Conservation (phyloP, 2,113 vertebrate genomes). For the Platichthys stellatus region DNA sequence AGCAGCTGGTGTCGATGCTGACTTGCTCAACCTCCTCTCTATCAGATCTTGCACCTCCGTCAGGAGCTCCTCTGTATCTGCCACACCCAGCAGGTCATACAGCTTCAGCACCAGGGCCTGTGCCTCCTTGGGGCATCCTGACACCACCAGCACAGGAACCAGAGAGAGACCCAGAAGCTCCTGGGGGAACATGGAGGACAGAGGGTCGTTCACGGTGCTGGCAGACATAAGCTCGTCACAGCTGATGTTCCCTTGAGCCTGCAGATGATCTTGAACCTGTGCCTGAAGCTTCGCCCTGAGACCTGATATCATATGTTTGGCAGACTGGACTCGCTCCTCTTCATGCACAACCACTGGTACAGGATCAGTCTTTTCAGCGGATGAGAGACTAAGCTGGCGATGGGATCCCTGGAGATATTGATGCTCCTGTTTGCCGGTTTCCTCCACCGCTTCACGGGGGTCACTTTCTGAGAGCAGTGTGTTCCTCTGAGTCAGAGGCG, state of each 20-base stretch:
- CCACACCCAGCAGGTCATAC: conserved; percentile 71
- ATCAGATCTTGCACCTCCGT: conserved; percentile 73
- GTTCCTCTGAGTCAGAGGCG: conserved; percentile 25
- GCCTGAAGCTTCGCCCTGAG: conserved; percentile 61
- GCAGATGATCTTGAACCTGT: conserved; percentile 50
- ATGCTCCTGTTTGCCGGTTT: conserved; percentile 18
- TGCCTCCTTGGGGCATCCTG: conserved; percentile 78
- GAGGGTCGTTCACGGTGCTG: conserved; percentile 71
- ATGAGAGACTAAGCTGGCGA: conserved; percentile 9
- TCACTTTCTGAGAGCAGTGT: conserved; percentile 7
- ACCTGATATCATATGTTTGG: conserved; percentile 43
- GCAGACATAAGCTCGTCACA: conserved; percentile 80
- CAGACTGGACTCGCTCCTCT: conserved; percentile 44
- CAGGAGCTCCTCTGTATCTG: conserved; percentile 76
- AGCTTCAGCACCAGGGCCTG: conserved; percentile 73
- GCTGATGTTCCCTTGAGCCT: conserved; percentile 66
- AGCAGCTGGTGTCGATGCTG: conserved; percentile 1
- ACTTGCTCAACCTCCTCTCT: conserved; percentile 43
- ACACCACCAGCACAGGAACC: conserved; percentile 80
- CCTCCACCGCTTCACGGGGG: conserved; percentile 1
- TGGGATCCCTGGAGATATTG: conserved; percentile 14
- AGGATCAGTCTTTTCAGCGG: conserved; percentile 8
- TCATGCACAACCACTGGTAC: neutral
- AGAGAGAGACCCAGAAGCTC: conserved; percentile 83
- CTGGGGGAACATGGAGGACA: conserved; percentile 70